Evolutionary conservation across 2,113 vertebrate genomes (phyloP).

Genomic region (Lichenostomus cassidix): DNA sequence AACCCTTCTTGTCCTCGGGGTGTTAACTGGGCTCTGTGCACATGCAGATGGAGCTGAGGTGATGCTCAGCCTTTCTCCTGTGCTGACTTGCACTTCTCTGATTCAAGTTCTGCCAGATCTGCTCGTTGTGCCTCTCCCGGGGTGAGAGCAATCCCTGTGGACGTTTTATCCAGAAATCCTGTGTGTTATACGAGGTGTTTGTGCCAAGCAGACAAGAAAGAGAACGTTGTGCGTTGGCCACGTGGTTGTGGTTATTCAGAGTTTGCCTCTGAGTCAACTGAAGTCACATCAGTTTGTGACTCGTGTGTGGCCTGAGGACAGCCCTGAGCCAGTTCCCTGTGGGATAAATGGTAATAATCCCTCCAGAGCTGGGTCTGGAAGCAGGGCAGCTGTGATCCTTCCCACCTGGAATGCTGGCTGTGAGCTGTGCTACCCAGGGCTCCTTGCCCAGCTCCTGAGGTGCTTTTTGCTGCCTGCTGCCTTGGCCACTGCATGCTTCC

Average conservation of each 20-base stretch:
- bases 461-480: not conserved
- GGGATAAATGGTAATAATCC: not conserved
- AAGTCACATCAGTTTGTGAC: not conserved
- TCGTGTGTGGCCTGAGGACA: not conserved
- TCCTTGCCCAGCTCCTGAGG: not conserved
- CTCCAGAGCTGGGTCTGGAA: not conserved
- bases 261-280: not conserved
- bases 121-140: not conserved
- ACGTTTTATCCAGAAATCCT: not conserved
- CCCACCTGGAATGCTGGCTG: no score
- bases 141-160: not conserved
- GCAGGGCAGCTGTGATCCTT: not conserved
- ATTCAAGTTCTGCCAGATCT: not conserved
- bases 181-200: accelerated
- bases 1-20: not conserved
- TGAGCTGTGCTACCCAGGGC: accelerated
- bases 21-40: accelerated
- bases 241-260: not conserved
- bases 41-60: accelerated
- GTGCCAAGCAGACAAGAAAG: not conserved
- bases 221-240: not conserved
- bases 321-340: not conserved
- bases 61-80: not conserved
- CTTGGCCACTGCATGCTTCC: not conserved
- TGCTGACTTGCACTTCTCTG: not conserved